A percentile compares a stretch with the other conserved stretches of the same genome.
Conservation (phyloP, 2,113 vertebrate species). For the Burhinus bistriatus region DNA sequence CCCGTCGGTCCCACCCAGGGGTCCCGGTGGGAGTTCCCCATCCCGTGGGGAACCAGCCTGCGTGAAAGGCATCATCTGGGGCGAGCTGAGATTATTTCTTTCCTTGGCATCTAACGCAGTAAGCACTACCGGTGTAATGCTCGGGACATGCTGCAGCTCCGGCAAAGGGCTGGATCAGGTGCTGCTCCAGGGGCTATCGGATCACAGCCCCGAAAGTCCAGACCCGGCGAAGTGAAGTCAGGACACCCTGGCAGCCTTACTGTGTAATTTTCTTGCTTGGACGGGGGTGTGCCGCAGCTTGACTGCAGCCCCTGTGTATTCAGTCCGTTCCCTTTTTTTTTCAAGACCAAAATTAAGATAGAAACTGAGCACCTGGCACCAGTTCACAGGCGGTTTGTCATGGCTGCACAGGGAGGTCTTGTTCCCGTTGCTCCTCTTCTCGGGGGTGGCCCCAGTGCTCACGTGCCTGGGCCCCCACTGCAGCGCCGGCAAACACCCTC, state of each 20-base stretch:
- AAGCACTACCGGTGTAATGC: background rate
- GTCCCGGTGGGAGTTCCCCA: background rate
- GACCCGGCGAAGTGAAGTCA: background rate
- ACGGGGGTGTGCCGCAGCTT: background rate
- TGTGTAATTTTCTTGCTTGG: constrained; percentile 29
- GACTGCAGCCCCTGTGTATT: constrained; percentile 46
- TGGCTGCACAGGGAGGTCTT: constrained; percentile 4
- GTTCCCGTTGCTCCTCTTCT: background rate
- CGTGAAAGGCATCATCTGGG: background rate
- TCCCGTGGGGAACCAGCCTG: background rate
- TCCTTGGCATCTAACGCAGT: background rate
- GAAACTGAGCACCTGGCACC: constrained; percentile 28
- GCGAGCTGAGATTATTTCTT: background rate
- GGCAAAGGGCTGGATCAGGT: background rate
- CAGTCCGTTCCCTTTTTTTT: background rate
- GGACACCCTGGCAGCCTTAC: constrained; percentile 53
- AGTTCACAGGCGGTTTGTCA: background rate
- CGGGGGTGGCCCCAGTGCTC: background rate
- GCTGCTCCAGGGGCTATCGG: background rate
- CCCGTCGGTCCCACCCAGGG: rapidly evolving
- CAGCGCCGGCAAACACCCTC: background rate
- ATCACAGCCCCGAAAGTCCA: background rate
- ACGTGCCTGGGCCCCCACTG: background rate
- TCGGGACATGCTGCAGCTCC: background rate
- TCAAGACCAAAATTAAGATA: constrained; percentile 39